These are phyloP conservation scores for Heteromurus nitidus DNA, from an alignment of 2,888 invertebrate species.

Conservation along the genomic window DNA sequence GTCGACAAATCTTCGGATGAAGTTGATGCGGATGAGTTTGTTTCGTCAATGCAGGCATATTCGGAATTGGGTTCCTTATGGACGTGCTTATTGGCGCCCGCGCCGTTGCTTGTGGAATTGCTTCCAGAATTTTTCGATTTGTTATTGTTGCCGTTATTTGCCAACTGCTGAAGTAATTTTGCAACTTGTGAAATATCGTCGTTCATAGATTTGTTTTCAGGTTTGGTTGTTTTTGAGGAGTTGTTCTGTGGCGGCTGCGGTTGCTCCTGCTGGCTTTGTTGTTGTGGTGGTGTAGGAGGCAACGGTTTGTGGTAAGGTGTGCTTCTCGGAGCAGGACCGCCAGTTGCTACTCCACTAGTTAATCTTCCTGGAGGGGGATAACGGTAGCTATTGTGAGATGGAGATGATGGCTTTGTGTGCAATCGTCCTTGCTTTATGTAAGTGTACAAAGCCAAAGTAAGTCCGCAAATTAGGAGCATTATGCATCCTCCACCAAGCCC, in stretches of 20 bases:
- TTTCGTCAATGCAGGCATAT: conserved; percentile 63
- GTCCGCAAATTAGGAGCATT: conserved; percentile 64
- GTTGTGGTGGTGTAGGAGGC: conserved; percentile 47
- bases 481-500: conserved; percentile 66
- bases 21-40: conserved; percentile 36
- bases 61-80: conserved; percentile 28
- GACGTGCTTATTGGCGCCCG: not conserved
- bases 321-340: not conserved
- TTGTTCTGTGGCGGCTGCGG: not conserved
- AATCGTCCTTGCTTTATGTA: conserved; percentile 56
- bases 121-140: not conserved
- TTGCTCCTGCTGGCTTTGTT: not conserved
- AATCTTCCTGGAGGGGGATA: conserved; percentile 36
- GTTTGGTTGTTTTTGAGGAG: not conserved
- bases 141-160: conserved; percentile 11
- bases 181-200: conserved; percentile 62
- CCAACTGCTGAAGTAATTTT: conserved; percentile 59
- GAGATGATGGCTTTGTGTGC: not conserved
- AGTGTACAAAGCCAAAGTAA: conserved; percentile 64
- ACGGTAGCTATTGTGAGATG: not conserved
- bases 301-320: conserved; percentile 56
- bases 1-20: conserved; percentile 32
- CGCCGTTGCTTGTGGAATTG: not conserved
- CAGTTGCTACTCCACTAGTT: not conserved
- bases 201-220: conserved; percentile 17